phyloP scores from a whole-genome alignment of 2,797 vertebrate species.

The Centropyge bicolor region DNA sequence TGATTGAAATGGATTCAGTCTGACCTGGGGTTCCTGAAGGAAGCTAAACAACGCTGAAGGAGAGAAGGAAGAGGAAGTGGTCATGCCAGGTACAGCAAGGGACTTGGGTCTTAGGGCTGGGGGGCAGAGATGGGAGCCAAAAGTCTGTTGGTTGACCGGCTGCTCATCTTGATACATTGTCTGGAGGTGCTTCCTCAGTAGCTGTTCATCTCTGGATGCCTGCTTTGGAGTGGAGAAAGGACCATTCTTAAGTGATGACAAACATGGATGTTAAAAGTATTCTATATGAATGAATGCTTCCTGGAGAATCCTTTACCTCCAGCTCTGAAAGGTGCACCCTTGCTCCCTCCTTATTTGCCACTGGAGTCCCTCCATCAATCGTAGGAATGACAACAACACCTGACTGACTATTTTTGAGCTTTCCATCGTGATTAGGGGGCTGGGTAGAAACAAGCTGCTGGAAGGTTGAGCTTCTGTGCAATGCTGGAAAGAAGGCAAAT shows the following conservation, averaged over 20 bases:
- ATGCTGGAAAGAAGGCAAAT: conserved; percentile 67
- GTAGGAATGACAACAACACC: conserved; percentile 85
- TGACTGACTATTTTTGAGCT: conserved; percentile 58
- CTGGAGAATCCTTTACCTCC: conserved; percentile 76
- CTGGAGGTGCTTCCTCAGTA: conserved; percentile 87
- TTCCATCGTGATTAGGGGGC: conserved; percentile 47
- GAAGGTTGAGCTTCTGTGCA: conserved; percentile 78
- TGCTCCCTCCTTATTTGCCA: conserved; percentile 78
- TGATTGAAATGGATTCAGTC: neutral
- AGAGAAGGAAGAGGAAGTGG: conserved; percentile 79
- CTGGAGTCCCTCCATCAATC: conserved; percentile 85
- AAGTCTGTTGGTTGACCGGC: conserved; percentile 75
- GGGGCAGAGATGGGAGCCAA: conserved; percentile 71
- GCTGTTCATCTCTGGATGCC: conserved; percentile 80
- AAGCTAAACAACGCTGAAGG: conserved; percentile 67
- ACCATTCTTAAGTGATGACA: neutral
- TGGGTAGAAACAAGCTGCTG: conserved; percentile 68
- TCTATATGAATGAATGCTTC: neutral
- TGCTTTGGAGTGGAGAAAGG: conserved; percentile 56
- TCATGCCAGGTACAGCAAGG: conserved; percentile 92
- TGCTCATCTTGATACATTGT: conserved; percentile 88
- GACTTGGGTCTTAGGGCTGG: conserved; percentile 91
- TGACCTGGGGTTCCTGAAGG: conserved; percentile 84
- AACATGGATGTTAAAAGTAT: neutral
- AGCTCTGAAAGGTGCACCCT: conserved; percentile 90